Evolutionary conservation across 1,140 invertebrate species (phyloP).

Genomic region (Phenacoccus solenopsis): DNA sequence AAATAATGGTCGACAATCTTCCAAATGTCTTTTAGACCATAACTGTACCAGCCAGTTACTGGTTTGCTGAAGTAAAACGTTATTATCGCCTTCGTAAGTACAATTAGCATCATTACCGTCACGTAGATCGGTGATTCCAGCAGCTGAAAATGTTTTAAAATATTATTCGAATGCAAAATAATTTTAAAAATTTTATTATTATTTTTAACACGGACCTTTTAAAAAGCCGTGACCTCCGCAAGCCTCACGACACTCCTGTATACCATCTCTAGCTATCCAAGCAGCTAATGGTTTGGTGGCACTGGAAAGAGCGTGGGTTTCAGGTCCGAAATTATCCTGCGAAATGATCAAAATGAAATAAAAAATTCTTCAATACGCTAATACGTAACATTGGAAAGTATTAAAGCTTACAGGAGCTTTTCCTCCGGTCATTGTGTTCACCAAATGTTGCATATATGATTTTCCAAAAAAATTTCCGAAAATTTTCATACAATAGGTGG

Average conservation of each 20-base stretch:
- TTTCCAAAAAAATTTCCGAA: constrained; percentile 45
- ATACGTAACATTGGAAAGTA: background rate
- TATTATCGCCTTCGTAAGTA: constrained; percentile 94
- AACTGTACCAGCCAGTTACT: constrained; percentile 62
- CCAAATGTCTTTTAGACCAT: constrained; percentile 23
- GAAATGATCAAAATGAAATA: constrained; percentile 15
- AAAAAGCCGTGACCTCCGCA: constrained; percentile 76
- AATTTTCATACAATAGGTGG: constrained; percentile 59
- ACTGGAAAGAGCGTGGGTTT: constrained; percentile 85
- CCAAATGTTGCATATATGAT: constrained; percentile 41
- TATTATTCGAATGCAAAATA: too few relatives aligned
- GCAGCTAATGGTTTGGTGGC: constrained; percentile 72
- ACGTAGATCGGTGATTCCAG: constrained; percentile 66
- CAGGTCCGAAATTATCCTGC: constrained; percentile 55
- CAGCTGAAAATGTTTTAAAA: constrained; percentile 43
- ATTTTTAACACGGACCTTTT: too few relatives aligned
- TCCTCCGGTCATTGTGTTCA: constrained; percentile 43
- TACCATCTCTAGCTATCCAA: constrained; percentile 69
- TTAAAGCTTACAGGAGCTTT: constrained; percentile 32
- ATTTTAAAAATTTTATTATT: too few relatives aligned
- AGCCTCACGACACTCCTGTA: constrained; percentile 82
- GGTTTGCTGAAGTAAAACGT: constrained; percentile 86
- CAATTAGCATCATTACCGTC: constrained; percentile 83
- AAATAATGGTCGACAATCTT: constrained; percentile 33
- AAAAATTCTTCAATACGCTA: background rate